A percentile compares a stretch with the other conserved stretches of the same genome.
Conservation (phyloP, 2,113 vertebrate species). For the Platysternon megacephalum region DNA sequence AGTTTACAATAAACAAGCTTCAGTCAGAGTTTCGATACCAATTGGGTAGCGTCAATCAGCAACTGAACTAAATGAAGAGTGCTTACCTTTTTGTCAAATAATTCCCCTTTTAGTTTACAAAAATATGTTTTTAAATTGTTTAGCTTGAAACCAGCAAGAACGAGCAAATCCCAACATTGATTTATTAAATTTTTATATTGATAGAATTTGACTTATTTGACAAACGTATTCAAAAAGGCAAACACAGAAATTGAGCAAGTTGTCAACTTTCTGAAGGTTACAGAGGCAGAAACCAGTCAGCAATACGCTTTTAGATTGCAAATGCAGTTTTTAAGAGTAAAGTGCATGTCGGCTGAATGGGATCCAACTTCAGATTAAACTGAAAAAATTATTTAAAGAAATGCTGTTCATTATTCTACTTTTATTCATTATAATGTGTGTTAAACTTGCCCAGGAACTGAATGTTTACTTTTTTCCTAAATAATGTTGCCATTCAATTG, state of each 20-base stretch:
- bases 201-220: background rate
- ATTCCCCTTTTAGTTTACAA: background rate
- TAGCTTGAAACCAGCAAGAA: background rate
- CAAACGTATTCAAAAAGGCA: background rate
- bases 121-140: background rate
- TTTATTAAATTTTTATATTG: background rate
- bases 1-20: background rate
- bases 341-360: background rate
- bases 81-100: background rate
- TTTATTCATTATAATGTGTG: background rate
- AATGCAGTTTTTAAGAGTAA: background rate
- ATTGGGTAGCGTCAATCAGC: background rate
- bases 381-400: background rate
- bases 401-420: background rate
- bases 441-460: background rate
- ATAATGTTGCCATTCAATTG: background rate
- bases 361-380: background rate
- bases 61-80: background rate
- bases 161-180: background rate
- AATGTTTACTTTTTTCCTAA: background rate
- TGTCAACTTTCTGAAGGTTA: background rate
- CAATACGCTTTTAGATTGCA: background rate
- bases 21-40: background rate
- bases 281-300: background rate
- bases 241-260: background rate